A percentile compares a stretch with the other conserved stretches of the same genome.
phyloP scores from a whole-genome alignment of 1,140 invertebrate genomes.

The Drosophila pruinosa region DNA sequence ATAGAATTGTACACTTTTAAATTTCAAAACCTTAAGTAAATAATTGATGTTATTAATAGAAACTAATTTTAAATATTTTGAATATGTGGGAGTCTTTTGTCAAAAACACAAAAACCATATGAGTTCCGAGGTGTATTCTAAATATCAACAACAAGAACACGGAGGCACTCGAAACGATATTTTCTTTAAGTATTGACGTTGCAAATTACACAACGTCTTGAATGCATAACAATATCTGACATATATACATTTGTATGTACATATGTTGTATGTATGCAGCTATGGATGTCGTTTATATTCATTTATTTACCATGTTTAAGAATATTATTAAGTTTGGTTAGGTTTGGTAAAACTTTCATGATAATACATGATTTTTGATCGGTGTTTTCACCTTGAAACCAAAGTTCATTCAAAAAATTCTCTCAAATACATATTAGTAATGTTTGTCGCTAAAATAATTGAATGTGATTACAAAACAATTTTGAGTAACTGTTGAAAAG shows the following conservation, averaged over 20 bases:
- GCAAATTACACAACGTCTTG: conserved; percentile 33
- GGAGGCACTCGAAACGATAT: neutral
- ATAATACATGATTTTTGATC: conserved; percentile 56
- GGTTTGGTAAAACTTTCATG: conserved; percentile 20
- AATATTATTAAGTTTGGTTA: conserved; percentile 6
- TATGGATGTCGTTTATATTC: too few species aligned
- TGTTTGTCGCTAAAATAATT: conserved; percentile 26
- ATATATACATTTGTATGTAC: neutral
- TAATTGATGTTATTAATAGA: neutral
- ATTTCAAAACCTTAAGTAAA: neutral
- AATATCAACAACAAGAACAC: neutral
- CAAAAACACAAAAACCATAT: neutral
- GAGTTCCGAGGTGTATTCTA: neutral
- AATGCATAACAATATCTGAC: conserved; percentile 19
- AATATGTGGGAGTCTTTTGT: conserved; percentile 2
- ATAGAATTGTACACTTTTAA: neutral
- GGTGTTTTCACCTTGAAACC: conserved; percentile 56
- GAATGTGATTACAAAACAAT: conserved; percentile 44
- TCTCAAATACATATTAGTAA: conserved; percentile 9
- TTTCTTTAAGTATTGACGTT: neutral
- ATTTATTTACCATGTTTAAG: neutral
- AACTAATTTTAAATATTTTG: neutral
- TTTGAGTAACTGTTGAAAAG: conserved; percentile 24
- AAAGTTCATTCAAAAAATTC: conserved; percentile 64
- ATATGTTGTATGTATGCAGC: neutral